Base-by-base conservation (phyloP, 2,888 invertebrate species). In the Epirrhoe alternata region DNA sequence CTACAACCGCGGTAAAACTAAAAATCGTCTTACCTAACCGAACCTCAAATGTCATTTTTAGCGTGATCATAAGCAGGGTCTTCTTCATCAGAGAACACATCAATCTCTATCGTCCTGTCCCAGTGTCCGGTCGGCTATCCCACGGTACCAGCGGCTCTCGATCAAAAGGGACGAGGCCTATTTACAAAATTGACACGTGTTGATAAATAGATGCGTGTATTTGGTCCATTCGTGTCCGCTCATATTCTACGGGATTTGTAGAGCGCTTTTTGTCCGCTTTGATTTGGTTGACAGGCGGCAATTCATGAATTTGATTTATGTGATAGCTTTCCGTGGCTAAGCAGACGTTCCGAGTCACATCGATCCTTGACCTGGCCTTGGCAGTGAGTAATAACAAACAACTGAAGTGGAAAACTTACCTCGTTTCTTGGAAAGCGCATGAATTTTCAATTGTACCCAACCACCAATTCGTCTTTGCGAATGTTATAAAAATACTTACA, bases 161-260 rank as follows among this genome's bases (percentile, higher is more conserved):
- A 81, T 88, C 88, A 86, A 84, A 86, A 72, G 77, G 78, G 79
- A 76, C 81, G 74, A 70, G 66, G 64, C 79, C 84, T 87, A 85
- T 87, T 87, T 87, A 86, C 87, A 87, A 86, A 82, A 86, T 85
- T 87, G 87, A 88, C 89, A 86, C 87, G 84, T 81, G 83, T 80
- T 82, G 81, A 84, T 85, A 83, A 84, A 83, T 80, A 74, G 72
- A 74, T 74, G 74, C 81, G 77, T 80, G 78, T 79, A 83, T 84
- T 81, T 78, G 82, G 83, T 76, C 68, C 78, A 70, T 71, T 69
- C 76, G 74, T 73, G 73, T 62, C 68, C 69, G 72, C 47, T 59
- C 67, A 73, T 62, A 69, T 56, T 62, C 58, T 66, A 66, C 64
- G 61, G 65, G 67, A 69, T 70, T 71, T 71, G 68, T 73, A 71